A percentile compares a stretch with the other conserved stretches of the same genome.
These are phyloP conservation scores for Parnassius orleans DNA, from an alignment of 2,888 invertebrate genomes.

Conservation along the genomic window DNA sequence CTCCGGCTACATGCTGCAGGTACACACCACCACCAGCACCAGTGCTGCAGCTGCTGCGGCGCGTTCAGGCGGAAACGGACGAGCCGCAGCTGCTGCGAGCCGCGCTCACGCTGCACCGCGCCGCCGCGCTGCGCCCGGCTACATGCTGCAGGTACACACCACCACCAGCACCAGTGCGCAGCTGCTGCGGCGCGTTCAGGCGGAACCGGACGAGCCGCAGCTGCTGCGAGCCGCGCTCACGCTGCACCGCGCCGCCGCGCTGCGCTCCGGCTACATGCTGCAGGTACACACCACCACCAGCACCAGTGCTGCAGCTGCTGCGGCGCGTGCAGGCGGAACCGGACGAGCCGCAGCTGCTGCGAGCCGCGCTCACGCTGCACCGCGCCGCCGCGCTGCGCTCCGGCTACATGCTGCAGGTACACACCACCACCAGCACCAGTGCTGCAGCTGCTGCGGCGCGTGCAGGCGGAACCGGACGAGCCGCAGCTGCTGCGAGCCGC, in stretches of 20 bases:
- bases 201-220: constrained; percentile 86
- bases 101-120: constrained; percentile 94
- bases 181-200: constrained; percentile 81
- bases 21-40: too few relatives aligned
- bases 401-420: constrained; percentile 89
- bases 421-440: too few relatives aligned
- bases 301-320: constrained; percentile 88
- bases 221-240: constrained; percentile 93
- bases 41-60: constrained; percentile 33
- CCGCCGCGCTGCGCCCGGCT: constrained; percentile 95
- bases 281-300: constrained; percentile 34
- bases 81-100: constrained; percentile 91
- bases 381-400: constrained; percentile 94
- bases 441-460: constrained; percentile 61
- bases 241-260: constrained; percentile 95
- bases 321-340: constrained; percentile 89
- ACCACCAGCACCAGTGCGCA: too few relatives aligned
- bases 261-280: constrained; percentile 95
- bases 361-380: constrained; percentile 94
- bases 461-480: constrained; percentile 89
- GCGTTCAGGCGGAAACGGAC: constrained; percentile 88
- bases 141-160: constrained; percentile 82
- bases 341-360: constrained; percentile 88
- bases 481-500: constrained; percentile 91
- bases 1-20: constrained; percentile 93